Base-by-base conservation (phyloP, 37 sponge, comb jelly and placozoan species). In the Diacarnus erythraeanus region DNA sequence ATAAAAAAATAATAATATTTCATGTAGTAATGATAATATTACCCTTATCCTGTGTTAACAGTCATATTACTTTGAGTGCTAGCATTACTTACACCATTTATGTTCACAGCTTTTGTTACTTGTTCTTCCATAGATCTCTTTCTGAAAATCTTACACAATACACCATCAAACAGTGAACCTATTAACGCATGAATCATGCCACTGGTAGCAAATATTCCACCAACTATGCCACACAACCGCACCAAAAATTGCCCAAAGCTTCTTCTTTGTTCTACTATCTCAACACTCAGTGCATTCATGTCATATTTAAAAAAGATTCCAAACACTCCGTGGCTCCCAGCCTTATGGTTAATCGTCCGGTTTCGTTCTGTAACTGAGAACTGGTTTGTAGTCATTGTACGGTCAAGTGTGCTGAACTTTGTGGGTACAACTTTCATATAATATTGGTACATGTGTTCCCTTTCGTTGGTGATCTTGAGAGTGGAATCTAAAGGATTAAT, bases 221-320 rank as follows among this genome's bases (percentile, higher is more conserved):
- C 97, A 35, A 97, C 68, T 37, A 97, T 94, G 1, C 95, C 97
- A 64, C 87, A 89, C 2, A 97, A 83, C 27, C 87, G 78, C n/a
- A 97, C 74, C 35, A 97, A 42, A 82, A 97, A 91, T 80, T 84
- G 79, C 68, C 77, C 77, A 69, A 97, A 86, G 2, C 95, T 83
- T 31, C 60, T 81, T 42, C 87, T 29, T 10, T 63, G 72, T 47
- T 94, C 91, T 57, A 51, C 77, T 22, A 97, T 86, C 64, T 80
- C 80, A 3, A 97, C 95, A 66, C 80, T 72, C 73, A 97, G 41
- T n/a, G 97, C 42, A 69, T 81, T 88, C 71, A 97, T 73, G 56
- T 97, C 97, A 70, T 91, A 97, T 58, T 94, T 97, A 82, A 97
- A 87, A 68, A 97, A 94, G 6, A 97, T 72, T 9, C 97, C 97